These are phyloP conservation scores for Serranus cabrilla DNA, from an alignment of 2,797 vertebrate species.

Conservation along the genomic window DNA sequence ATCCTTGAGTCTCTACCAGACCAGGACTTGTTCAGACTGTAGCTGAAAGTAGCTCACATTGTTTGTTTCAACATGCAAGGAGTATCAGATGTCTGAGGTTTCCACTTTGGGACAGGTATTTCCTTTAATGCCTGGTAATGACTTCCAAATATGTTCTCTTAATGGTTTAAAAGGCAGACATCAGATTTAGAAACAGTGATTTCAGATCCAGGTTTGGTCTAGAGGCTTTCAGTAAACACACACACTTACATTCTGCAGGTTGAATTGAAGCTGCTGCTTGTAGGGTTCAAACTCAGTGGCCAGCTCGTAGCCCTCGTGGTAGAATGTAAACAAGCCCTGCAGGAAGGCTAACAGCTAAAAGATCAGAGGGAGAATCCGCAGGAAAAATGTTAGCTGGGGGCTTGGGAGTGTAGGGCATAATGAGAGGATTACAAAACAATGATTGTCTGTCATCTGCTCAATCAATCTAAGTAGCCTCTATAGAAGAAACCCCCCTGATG, in stretches of 20 bases:
- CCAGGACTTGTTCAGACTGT: background rate
- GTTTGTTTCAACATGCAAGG: slow-evolving; percentile 6
- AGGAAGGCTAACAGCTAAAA: slow-evolving; percentile 96
- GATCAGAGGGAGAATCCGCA: slow-evolving; percentile 59
- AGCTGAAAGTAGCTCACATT: background rate
- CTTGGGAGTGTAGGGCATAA: slow-evolving; percentile 27
- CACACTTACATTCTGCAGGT: slow-evolving; percentile 96
- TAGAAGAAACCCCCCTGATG: slow-evolving; percentile 12
- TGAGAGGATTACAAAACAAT: slow-evolving; percentile 47
- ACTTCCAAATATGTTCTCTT: background rate
- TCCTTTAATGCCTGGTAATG: background rate
- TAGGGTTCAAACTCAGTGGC: slow-evolving; percentile 97
- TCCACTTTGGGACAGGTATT: background rate
- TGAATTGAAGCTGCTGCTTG: slow-evolving; percentile 98
- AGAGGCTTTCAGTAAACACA: background rate
- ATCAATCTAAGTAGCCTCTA: slow-evolving; percentile 42
- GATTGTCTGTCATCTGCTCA: slow-evolving; percentile 47
- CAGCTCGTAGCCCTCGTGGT: slow-evolving; percentile 98
- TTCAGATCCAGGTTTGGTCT: background rate
- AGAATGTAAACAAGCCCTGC: slow-evolving; percentile 98
- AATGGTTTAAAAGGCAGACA: background rate
- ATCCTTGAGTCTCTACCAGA: background rate
- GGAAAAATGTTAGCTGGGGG: slow-evolving; percentile 36
- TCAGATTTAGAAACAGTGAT: background rate
- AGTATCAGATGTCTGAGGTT: slow-evolving; percentile 1